phyloP scores from a whole-genome alignment of 2,113 vertebrate genomes.

The Nibea albiflora region DNA sequence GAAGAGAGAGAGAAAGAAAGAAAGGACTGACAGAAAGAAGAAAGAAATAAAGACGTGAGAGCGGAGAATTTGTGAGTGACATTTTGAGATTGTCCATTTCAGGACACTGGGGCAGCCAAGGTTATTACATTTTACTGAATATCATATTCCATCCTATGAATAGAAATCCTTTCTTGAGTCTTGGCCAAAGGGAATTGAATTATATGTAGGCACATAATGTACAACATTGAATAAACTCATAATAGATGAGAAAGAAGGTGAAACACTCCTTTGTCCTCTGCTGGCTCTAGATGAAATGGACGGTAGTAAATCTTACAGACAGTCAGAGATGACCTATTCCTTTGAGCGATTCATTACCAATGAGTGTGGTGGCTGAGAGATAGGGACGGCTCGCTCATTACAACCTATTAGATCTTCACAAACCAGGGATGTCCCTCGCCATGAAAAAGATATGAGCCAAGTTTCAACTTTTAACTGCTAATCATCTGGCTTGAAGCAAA shows the following conservation, averaged over 20 bases:
- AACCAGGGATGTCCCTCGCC: slow-evolving; percentile 31
- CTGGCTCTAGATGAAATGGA: slow-evolving; percentile 39
- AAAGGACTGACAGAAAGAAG: background rate
- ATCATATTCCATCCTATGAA: slow-evolving; percentile 53
- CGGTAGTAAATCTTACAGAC: slow-evolving; percentile 55
- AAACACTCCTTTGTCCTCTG: slow-evolving; percentile 56
- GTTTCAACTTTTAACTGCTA: slow-evolving; percentile 24
- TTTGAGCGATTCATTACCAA: slow-evolving; percentile 59
- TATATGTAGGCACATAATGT: slow-evolving; percentile 57
- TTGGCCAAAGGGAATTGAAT: slow-evolving; percentile 57
- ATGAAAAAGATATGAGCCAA: slow-evolving; percentile 30
- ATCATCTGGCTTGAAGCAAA: slow-evolving; percentile 10
- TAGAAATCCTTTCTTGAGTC: slow-evolving; percentile 50
- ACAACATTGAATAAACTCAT: slow-evolving; percentile 58
- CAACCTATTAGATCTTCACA: slow-evolving; percentile 50
- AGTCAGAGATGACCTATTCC: slow-evolving; percentile 62
- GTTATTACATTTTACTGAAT: slow-evolving; percentile 68
- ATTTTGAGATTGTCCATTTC: slow-evolving; percentile 50
- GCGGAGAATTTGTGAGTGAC: slow-evolving; percentile 30
- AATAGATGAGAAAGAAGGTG: slow-evolving; percentile 50
- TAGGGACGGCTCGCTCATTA: slow-evolving; percentile 55
- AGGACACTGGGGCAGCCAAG: slow-evolving; percentile 47
- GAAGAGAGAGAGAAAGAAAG: background rate
- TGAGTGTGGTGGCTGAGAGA: slow-evolving; percentile 18
- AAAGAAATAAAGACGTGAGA: slow-evolving; percentile 18